Base-by-base conservation (phyloP, 2,797 vertebrate genomes). In the Anguilla obscura region DNA sequence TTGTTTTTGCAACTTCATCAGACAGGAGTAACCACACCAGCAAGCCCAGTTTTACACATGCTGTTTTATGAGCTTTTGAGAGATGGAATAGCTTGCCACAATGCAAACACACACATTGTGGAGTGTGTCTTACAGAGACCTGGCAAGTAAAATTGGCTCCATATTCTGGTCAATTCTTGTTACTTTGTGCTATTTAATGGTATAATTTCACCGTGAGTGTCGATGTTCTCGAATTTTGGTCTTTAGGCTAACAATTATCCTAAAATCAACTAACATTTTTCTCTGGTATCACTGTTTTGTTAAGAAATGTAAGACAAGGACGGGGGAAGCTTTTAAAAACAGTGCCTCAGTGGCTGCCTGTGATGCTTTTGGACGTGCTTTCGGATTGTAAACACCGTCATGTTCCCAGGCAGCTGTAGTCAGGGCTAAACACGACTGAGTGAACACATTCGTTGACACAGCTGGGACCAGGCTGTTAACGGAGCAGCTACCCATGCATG, bases 1-100 rank as follows among this genome's bases (percentile, higher is more conserved):
- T 74, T 74, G 27, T 74, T 74, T 74, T 74, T 74, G 30, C 69
- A n/a, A n/a, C n/a, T n/a, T n/a, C n/a, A n/a, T n/a, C n/a, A 74
- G 30, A 27, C 69, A 33, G 1, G 69, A 33, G 69, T 30, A 74
- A 33, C 69, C 30, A 2, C 30, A 33, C 12, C 27, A 33, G 30
- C 9, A 30, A 33, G 9, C 10, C 69, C 69, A 12, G 27, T 14
- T 74, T 30, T 74, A 27, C 69, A 74, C 30, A 36, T 33, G 30
- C 69, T 33, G 27, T 33, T 36, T 74, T 30, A 74, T 30, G 30
- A 74, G 66, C 66, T 27, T 63, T 63, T 66, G 63, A n/a, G 63
- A 24, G 63, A 66, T 21, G 21, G 21, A n/a, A n/a, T n/a, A 66
- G 8, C 63, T 8, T 24, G 63, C 63, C 63, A n/a, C 63, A n/a